Evolutionary conservation across 2,113 vertebrate species (phyloP), one percentile per base, ranked within the genome.

Genomic region (Numida meleagris): DNA sequence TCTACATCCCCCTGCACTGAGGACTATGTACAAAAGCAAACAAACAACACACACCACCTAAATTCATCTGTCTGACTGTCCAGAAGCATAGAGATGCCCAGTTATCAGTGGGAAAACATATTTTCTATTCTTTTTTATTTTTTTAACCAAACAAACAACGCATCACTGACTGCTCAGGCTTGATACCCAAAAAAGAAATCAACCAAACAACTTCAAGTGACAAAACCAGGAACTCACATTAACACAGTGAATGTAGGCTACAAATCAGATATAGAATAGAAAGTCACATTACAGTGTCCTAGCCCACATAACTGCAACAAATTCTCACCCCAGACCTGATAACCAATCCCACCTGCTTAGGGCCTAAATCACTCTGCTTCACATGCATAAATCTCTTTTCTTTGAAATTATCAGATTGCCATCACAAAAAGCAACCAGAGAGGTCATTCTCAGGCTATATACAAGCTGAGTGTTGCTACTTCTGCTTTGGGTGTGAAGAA

Each of bases 181-280:
- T 42, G 34, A n/a, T 42, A 50, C 53, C 55, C 2, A 23, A 67
- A 63, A 67, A 25, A 61, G 34, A 75, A 42, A 75, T 27, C 18
- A 82, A 33, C 5, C 19, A n/a, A 48, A 76, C 9, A 53, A n/a
- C 34, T 86, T 48, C 6, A 62, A 62, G 27, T 34, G 77, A 50
- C 34, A 40, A 58, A 70, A 53, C 43, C 36, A 66, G 61, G 11
- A 83, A 25, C 24, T 14, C 20, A 5, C 5, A 18, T 38, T 25
- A 42, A 59, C 0, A 0, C 13, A 29, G 57, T 33, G 29, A 31
- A 25, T 31, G 11, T 3, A 10, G 3, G 23, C n/a, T 38, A 4
- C 53, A 57, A 67, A 57, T 31, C 20, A 36, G 42, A 15, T 3
- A 66, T 9, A 4, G 27, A 36, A 40, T 3, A 66, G 53, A 86